Percentiles rank a stretch among this genome's conserved stretches.
Evolutionary conservation across 2,888 invertebrate species (phyloP).

Genomic region (Phyllotreta cruciferae): DNA sequence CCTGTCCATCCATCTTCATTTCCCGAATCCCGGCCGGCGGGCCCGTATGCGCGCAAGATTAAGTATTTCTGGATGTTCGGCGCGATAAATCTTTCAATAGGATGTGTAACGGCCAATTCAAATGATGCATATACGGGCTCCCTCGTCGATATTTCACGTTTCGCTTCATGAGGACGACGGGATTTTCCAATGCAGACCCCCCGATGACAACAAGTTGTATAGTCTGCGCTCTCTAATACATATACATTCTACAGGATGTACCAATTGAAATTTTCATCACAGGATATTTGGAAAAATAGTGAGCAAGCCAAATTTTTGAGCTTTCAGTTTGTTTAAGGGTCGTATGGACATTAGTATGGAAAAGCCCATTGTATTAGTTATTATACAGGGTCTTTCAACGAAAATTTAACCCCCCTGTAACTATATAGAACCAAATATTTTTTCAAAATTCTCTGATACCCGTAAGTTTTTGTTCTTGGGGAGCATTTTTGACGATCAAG

Average conservation of each 20-base stretch:
- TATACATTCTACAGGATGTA: background rate
- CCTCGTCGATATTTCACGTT: constrained; percentile 19
- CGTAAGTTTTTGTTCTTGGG: too few relatives aligned
- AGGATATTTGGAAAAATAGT: background rate
- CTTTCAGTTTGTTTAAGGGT: too few relatives aligned
- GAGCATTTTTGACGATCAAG: too few relatives aligned
- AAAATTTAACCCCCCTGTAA: too few relatives aligned
- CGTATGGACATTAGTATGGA: too few relatives aligned
- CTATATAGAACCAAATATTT: too few relatives aligned
- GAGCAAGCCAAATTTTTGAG: too few relatives aligned
- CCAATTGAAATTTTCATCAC: background rate
- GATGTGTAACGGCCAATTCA: constrained; percentile 16
- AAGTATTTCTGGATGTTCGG: constrained; percentile 15
- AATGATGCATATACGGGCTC: constrained; percentile 21
- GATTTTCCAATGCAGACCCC: constrained; percentile 6
- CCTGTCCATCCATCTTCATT: constrained; percentile 20
- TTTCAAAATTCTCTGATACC: too few relatives aligned
- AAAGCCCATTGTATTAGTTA: too few relatives aligned
- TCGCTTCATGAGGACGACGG: background rate
- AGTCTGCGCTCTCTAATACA: background rate
- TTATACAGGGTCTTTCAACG: too few relatives aligned
- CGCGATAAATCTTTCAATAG: constrained; percentile 20
- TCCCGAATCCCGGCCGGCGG: constrained; percentile 11
- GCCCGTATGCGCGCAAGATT: constrained; percentile 9
- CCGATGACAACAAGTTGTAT: constrained; percentile 4